Conservation (phyloP, 2,797 vertebrate species). For the Typhlichthys subterraneus region DNA sequence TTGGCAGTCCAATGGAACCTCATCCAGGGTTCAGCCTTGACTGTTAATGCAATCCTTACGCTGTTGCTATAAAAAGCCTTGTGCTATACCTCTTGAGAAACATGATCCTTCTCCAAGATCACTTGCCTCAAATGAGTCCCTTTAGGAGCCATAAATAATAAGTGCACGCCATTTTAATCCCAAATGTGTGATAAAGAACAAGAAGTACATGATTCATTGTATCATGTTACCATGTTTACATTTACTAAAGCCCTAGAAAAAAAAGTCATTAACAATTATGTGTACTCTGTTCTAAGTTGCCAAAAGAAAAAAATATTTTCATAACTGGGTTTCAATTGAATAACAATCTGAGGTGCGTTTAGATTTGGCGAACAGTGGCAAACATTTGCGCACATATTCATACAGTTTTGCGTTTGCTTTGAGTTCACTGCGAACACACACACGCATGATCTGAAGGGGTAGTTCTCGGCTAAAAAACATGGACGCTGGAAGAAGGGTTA, state of each 20-base stretch:
- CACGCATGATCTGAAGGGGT: no score
- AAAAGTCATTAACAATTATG: background rate
- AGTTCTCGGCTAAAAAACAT: no score
- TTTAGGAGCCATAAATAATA: background rate
- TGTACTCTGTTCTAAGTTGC: background rate
- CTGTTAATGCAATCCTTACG: conserved; percentile 7
- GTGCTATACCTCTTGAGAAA: conserved; percentile 8
- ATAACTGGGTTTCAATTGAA: no score
- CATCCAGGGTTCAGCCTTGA: background rate
- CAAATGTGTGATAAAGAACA: background rate
- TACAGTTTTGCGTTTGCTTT: no score
- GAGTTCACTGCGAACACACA: no score
- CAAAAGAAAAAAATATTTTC: background rate
- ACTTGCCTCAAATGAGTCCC: conserved; percentile 8
- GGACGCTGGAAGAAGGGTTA: no score
- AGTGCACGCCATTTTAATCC: background rate
- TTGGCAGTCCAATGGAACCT: background rate
- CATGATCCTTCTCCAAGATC: background rate
- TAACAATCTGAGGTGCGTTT: no score
- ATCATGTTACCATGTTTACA: conserved; percentile 18
- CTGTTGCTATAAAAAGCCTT: conserved; percentile 8
- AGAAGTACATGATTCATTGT: background rate
- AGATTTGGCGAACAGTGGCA: no score
- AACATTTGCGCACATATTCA: no score
- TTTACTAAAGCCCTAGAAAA: background rate